Evolutionary conservation across 2,888 invertebrate species (phyloP), one percentile per base, ranked within the genome.

Genomic region (Amblyteles armatorius): DNA sequence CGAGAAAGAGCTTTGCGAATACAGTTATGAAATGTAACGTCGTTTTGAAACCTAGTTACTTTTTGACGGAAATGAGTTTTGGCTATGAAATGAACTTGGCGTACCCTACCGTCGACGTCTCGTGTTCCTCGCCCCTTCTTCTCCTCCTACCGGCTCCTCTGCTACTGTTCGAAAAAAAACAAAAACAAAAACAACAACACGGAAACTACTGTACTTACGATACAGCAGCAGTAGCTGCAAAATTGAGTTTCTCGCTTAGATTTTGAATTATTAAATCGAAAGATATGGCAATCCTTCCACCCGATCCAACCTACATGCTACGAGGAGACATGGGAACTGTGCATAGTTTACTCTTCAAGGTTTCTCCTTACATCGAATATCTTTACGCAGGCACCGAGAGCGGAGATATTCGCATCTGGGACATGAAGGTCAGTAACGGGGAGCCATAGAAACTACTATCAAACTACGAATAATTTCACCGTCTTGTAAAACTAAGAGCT

Each of bases 351-450:
- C 96, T 96, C 89, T 97, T 97, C 92, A 88, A 91, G 77, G 79
- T 91, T 55, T 91, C 90, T 44, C 90, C 92, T 7, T 89, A 91
- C 29, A 78, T 91, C 65, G 93, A 94, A 81, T 96, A 96, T 92
- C 94, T 97, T 90, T 95, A 97, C 92, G 97, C 96, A 90, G 97
- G 97, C 84, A 96, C 97, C 48, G 95, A 96, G 92, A 96, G 95
- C 92, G 97, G 97, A 89, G 95, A 95, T 91, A 95, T 97, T 89
- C 96, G 96, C 94, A 95, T 97, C 92, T 97, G 97, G 97, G 96
- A 97, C 94, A 95, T 97, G 93, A 96, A 96, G 95, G 97, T 97
- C 94, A 92, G 90, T 88, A 82, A 78, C 26, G 40, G 57, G 79
- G 52, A 48, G 16, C 16, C 44, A 16, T 48, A 48, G 36, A 82